A percentile compares a stretch with the other conserved stretches of the same genome.
These are phyloP conservation scores for Dreissena rostriformis DNA, from an alignment of 1,140 invertebrate species.

Conservation along the genomic window DNA sequence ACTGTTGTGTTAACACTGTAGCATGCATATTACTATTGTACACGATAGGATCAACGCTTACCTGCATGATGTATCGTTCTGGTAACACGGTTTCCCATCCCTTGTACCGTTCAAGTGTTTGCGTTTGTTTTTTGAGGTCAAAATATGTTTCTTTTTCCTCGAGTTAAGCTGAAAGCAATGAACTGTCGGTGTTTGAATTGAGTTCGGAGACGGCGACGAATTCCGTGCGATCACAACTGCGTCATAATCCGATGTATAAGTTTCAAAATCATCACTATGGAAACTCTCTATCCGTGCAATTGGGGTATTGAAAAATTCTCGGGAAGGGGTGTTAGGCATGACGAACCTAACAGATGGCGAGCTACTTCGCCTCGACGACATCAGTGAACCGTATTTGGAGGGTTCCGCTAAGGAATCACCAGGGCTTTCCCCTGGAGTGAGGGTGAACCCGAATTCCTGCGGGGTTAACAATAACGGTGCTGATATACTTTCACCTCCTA, in stretches of 20 bases:
- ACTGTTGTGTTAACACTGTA: too few relatives aligned
- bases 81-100: too few relatives aligned
- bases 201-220: conserved; percentile 67
- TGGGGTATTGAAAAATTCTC: conserved; percentile 73
- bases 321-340: conserved; percentile 74
- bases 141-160: conserved; percentile 61
- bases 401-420: conserved; percentile 41
- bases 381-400: conserved; percentile 9
- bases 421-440: conserved; percentile 25
- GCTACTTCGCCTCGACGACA: conserved; percentile 42
- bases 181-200: conserved; percentile 73
- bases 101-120: too few relatives aligned
- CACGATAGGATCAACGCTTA: too few relatives aligned
- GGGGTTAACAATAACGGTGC: conserved; percentile 54
- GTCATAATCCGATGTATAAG: conserved; percentile 66
- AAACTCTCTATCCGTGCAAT: conserved; percentile 79
- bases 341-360: conserved; percentile 55
- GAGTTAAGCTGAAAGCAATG: conserved; percentile 70
- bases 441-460: conserved; percentile 32
- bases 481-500: conserved; percentile 50
- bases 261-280: conserved; percentile 78
- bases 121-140: too few relatives aligned
- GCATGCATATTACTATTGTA: too few relatives aligned
- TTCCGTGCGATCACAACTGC: conserved; percentile 61
- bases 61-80: too few relatives aligned